Conservation (phyloP, 2,797 vertebrate species). For the Myotis vivesi region DNA sequence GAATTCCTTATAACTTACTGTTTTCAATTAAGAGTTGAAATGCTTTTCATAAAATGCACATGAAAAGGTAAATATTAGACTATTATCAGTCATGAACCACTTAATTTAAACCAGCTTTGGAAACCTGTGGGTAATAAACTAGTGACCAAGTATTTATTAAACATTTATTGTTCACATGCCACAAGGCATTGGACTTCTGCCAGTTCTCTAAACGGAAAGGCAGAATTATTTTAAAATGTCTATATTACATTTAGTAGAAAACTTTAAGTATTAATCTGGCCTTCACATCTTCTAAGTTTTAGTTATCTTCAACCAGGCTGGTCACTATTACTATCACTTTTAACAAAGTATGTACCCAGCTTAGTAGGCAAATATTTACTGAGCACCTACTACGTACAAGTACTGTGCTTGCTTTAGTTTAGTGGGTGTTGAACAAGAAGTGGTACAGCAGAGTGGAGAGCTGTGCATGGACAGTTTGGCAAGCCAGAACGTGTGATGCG, state of each 20-base stretch:
- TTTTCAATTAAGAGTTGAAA: conserved; percentile 39
- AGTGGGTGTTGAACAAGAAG: not conserved
- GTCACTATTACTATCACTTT: not conserved
- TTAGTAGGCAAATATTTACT: not conserved
- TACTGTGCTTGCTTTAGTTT: not conserved
- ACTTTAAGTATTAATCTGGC: not conserved
- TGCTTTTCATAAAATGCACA: conserved; percentile 23
- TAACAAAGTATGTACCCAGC: not conserved
- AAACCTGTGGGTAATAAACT: conserved; percentile 53
- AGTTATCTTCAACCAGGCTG: not conserved
- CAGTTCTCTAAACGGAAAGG: conserved; percentile 25
- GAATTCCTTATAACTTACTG: conserved; percentile 14
- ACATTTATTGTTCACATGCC: conserved; percentile 17
- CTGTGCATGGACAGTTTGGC: not conserved
- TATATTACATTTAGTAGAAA: conserved; percentile 36
- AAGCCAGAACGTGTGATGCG: not conserved
- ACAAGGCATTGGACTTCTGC: conserved; percentile 41
- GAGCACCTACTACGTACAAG: not conserved
- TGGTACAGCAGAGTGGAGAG: not conserved
- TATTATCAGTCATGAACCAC: not conserved
- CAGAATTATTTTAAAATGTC: conserved; percentile 45
- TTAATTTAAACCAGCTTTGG: conserved; percentile 63
- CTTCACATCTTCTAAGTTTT: conserved; percentile 28
- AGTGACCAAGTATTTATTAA: conserved; percentile 59
- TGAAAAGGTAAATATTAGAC: conserved; percentile 44